phyloP scores from a whole-genome alignment of 2,888 invertebrate species.

The Eupithecia exiguata region DNA sequence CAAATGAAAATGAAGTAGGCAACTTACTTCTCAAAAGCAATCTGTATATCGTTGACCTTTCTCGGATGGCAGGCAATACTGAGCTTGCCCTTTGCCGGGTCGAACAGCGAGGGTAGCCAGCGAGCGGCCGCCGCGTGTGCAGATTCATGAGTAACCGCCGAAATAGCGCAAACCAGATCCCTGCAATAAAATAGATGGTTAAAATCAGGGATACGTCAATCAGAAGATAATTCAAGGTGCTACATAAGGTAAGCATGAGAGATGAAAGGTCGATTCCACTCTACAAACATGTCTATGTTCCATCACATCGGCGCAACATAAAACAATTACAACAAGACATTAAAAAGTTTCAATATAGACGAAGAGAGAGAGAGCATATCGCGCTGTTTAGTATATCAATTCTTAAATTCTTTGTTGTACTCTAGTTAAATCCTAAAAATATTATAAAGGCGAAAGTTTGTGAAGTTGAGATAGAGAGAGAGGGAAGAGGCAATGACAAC shows the following conservation, averaged over 20 bases:
- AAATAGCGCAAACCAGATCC: slow-evolving; percentile 86
- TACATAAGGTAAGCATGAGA: not conserved
- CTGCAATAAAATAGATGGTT: slow-evolving; percentile 62
- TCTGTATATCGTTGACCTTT: slow-evolving; percentile 87
- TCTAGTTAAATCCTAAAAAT: not conserved
- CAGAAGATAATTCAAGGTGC: not conserved
- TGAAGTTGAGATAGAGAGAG: not conserved
- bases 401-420: not conserved
- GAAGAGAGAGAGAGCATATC: not conserved
- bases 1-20: not conserved
- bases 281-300: no score
- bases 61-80: slow-evolving; percentile 90
- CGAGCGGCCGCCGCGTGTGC: slow-evolving; percentile 87
- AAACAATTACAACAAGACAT: not conserved
- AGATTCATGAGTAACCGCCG: slow-evolving; percentile 85
- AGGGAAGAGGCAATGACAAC: not conserved
- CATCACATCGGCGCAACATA: no score
- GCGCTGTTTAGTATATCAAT: not conserved
- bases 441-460: not conserved
- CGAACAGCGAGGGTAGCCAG: slow-evolving; percentile 88
- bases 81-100: slow-evolving; percentile 83
- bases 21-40: slow-evolving; percentile 86
- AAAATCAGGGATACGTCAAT: not conserved
- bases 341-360: not conserved
- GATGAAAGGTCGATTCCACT: no score